Evolutionary conservation across 2,113 vertebrate genomes (phyloP).

Genomic region (Myotis brandtii): DNA sequence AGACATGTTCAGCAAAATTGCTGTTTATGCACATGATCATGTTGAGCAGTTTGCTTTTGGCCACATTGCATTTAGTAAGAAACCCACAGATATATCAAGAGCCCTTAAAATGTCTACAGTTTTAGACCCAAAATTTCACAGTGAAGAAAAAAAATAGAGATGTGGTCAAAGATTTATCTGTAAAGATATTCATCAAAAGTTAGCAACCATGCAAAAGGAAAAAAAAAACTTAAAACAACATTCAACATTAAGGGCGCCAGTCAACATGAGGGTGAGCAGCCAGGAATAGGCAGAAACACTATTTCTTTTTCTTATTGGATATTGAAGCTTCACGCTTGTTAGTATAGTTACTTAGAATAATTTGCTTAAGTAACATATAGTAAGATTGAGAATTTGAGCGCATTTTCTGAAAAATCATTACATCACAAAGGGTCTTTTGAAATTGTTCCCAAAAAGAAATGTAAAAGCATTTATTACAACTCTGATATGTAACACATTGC

Average conservation of each 20-base stretch:
- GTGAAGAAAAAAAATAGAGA: conserved; percentile 25
- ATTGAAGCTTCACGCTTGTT: conserved; percentile 18
- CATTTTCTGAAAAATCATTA: conserved; percentile 52
- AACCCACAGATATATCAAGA: background rate
- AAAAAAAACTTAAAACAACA: background rate
- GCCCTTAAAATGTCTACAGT: background rate
- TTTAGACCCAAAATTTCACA: conserved; percentile 29
- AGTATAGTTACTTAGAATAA: conserved; percentile 50
- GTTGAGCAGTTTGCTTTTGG: background rate
- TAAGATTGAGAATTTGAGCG: background rate
- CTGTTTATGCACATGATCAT: background rate
- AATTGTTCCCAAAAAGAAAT: conserved; percentile 56
- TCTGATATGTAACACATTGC: conserved; percentile 50
- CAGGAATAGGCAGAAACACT: background rate
- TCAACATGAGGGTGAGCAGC: background rate
- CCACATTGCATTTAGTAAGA: background rate
- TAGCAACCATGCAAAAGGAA: background rate
- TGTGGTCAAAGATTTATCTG: background rate
- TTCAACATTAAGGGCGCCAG: background rate
- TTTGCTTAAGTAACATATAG: conserved; percentile 51
- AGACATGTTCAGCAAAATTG: background rate
- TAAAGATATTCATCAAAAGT: conserved; percentile 13
- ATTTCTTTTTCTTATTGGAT: conserved; percentile 17
- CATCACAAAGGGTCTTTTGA: conserved; percentile 65
- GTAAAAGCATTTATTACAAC: conserved; percentile 60